Conservation (phyloP, 2,888 invertebrate species). For the Cryptocephalus moraei region DNA sequence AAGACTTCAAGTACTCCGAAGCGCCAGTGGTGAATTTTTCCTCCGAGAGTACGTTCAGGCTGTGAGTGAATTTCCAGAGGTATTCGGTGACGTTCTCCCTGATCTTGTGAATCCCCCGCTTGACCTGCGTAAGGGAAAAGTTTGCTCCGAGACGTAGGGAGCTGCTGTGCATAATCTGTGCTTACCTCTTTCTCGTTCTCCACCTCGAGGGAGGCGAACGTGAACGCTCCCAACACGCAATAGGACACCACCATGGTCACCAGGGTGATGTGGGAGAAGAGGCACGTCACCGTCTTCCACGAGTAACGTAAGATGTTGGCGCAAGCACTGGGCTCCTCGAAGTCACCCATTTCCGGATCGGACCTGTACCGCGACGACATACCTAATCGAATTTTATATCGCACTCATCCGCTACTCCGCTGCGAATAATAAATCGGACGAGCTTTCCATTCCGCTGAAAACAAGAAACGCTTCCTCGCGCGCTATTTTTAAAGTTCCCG, state of each 20-base stretch:
- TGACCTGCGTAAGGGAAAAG: constrained; percentile 49
- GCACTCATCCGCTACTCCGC: no score
- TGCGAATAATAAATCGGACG: no score
- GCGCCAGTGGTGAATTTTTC: constrained; percentile 74
- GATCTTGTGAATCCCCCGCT: constrained; percentile 60
- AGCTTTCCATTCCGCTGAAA: no score
- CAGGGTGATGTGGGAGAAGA: constrained; percentile 80
- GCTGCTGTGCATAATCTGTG: constrained; percentile 3
- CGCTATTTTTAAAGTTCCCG: no score
- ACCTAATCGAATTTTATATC: not conserved
- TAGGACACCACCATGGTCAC: constrained; percentile 82
- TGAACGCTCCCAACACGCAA: constrained; percentile 78
- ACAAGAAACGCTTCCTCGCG: no score
- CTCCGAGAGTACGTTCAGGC: constrained; percentile 55
- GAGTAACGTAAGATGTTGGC: constrained; percentile 55
- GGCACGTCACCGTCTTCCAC: constrained; percentile 73
- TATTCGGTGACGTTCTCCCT: constrained; percentile 66
- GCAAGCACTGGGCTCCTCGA: constrained; percentile 36
- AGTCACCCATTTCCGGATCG: constrained; percentile 29
- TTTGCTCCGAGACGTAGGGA: not conserved
- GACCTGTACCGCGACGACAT: constrained; percentile 31
- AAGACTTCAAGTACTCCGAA: constrained; percentile 43
- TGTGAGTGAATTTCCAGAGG: constrained; percentile 64
- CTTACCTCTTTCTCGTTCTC: constrained; percentile 63
- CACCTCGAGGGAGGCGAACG: constrained; percentile 69